Percentiles rank a stretch among this genome's conserved stretches.
Evolutionary conservation across 2,113 vertebrate genomes (phyloP).

Genomic region (Saguinus imperator): DNA sequence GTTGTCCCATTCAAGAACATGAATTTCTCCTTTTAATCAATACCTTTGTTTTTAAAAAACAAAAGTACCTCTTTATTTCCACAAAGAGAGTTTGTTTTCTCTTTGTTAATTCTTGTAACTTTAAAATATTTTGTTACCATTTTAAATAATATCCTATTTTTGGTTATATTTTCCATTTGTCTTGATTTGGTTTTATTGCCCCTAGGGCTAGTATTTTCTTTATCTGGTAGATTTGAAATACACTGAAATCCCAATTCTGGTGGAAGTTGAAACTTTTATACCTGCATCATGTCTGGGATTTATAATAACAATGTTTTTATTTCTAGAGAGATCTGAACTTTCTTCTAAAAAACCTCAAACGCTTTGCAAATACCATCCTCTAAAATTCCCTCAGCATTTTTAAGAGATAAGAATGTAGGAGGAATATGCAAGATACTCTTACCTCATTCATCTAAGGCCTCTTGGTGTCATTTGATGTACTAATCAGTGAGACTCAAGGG

Average conservation of each 20-base stretch:
- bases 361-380: background rate
- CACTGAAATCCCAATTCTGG: slow-evolving; percentile 6
- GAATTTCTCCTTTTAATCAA: background rate
- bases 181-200: background rate
- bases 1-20: background rate
- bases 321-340: background rate
- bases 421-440: background rate
- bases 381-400: background rate
- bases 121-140: background rate
- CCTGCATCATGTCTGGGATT: background rate
- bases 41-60: background rate
- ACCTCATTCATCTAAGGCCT: background rate
- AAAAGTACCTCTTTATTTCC: background rate
- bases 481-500: background rate
- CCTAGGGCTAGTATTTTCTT: background rate
- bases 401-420: background rate
- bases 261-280: slow-evolving; percentile 51
- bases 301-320: slow-evolving; percentile 34
- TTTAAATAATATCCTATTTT: background rate
- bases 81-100: background rate
- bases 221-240: background rate
- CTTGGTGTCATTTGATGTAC: background rate
- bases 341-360: background rate
- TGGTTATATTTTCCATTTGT: background rate
- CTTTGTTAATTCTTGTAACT: background rate